A percentile compares a stretch with the other conserved stretches of the same genome.
These are phyloP conservation scores for Caenorhabditis sp. DNA, from an alignment of 2,888 invertebrate genomes.

Conservation along the genomic window DNA sequence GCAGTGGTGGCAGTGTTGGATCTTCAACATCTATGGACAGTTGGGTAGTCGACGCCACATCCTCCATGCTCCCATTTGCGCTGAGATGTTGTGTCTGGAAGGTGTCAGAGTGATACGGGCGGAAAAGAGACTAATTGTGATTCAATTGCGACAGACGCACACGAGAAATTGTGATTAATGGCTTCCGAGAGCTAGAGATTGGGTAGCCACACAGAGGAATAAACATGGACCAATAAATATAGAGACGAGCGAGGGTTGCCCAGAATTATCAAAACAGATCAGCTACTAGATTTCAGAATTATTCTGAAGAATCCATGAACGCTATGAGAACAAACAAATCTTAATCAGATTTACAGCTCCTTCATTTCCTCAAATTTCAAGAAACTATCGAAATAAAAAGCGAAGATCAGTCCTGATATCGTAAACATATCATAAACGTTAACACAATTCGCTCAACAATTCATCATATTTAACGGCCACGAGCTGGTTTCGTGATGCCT, in stretches of 20 bases:
- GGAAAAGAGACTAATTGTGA: slow-evolving; percentile 45
- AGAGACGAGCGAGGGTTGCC: not conserved
- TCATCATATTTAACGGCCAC: slow-evolving; percentile 42
- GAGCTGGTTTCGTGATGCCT: not conserved
- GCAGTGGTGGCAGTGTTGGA: not conserved
- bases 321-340: too few species aligned
- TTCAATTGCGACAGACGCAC: slow-evolving; percentile 18
- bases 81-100: not conserved
- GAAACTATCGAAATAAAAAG: too few species aligned
- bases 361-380: too few species aligned
- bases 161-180: slow-evolving; percentile 58
- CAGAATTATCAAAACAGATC: too few species aligned
- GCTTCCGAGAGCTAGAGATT: slow-evolving; percentile 21
- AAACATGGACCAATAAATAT: not conserved
- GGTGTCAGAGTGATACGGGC: slow-evolving; percentile 1
- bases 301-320: too few species aligned
- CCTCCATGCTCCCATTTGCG: slow-evolving; percentile 54
- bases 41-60: slow-evolving; percentile 35
- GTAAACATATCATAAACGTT: too few species aligned
- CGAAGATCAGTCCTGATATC: too few species aligned
- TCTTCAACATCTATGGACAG: slow-evolving; percentile 34
- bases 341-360: too few species aligned
- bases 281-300: too few species aligned
- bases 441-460: too few species aligned
- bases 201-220: not conserved